Evolutionary conservation across 2,113 vertebrate species (phyloP), one percentile per base, ranked within the genome.

Genomic region (Crotophaga sulcirostris): DNA sequence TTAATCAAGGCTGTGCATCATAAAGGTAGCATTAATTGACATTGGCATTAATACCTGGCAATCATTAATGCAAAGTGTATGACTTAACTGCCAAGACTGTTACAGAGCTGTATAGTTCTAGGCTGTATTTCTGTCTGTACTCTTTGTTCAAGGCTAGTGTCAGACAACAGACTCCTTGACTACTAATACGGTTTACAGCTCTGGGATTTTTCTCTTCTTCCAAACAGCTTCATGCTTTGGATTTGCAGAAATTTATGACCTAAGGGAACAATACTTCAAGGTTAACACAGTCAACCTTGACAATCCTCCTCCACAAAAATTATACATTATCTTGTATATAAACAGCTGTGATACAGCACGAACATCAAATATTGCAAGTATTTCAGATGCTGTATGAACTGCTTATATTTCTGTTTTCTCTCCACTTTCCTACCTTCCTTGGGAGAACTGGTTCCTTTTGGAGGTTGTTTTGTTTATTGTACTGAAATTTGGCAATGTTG

Each of bases 221-320:
- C 54, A 69, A 95, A 87, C 15, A 84, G 31, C 23, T 88, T 89
- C 63, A 55, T 11, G 21, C 28, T 54, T 70, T 56, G 79, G 67
- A 76, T 74, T 44, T 79, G 31, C 21, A 92, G 90, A 93, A 93
- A 94, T 97, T 93, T 94, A 92, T 77, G 94, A 55, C 64, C 62
- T 56, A 59, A 84, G 34, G 67, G 83, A 83, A 68, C 23, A 74
- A 60, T 86, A 44, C 62, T 97, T 96, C 90, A 97, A 97, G 64
- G 87, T 95, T 97, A 94, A 90, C 86, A 36, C 68, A 84, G 72
- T 89, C 79, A 89, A 19, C 63, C 40, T 83, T 92, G 80, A 96
- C 90, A 92, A 87, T 83, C 38, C 49, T 92, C 31, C 89, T 95
- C 72, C 63, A 93, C 80, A 95, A 97, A 96, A 97, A 93, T 72